Evolutionary conservation across 53 echinoderm and acorn worm genomes (phyloP), one percentile per base, ranked within the genome.

Genomic region (Astropecten irregularis): DNA sequence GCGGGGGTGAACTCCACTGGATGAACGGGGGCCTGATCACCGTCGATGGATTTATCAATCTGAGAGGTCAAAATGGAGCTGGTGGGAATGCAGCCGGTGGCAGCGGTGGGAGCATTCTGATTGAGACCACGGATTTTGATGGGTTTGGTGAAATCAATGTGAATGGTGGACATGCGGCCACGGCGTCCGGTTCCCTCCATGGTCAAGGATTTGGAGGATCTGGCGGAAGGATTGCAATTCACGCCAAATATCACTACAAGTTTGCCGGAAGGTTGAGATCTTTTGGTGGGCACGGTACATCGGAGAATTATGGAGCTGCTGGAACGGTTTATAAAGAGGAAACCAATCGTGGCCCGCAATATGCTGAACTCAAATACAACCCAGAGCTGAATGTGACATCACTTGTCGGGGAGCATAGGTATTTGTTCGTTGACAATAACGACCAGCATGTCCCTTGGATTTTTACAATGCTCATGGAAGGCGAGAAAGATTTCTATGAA

Each of bases 111-210:
- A 87, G 92, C 56, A 87, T 95, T 4, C 58, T 92, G 50, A 87
- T 95, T 37, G 92, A 92, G 64, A 90, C 90, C 33, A 92, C 92
- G 34, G 87, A 95, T 58, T 92, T 95, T 81, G 83, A 70, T 18
- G 95, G 95, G 6, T 82, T 92, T 90, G 95, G 95, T 28, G 95
- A 92, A 74, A 89, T 95, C 68, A 95, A 90, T 57, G 87, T 83
- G 22, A 92, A 95, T 68, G 95, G 95, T 19, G 95, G 95, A 0
- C 84, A 88, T 82, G 92, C 85, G 28, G 83, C 86, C n/a, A 44
- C 62, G 26, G 39, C 72, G 49, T n/a, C 76, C 20, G 28, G 34
- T 18, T 40, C 46, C 25, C 32, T 16, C 8, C 74, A 64, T 1
- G 89, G 88, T 21, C 77, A 65, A 56, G 95, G 95, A 20, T 95